Conservation (phyloP, 2,888 invertebrate species). For the Trachelus iudaicus region DNA sequence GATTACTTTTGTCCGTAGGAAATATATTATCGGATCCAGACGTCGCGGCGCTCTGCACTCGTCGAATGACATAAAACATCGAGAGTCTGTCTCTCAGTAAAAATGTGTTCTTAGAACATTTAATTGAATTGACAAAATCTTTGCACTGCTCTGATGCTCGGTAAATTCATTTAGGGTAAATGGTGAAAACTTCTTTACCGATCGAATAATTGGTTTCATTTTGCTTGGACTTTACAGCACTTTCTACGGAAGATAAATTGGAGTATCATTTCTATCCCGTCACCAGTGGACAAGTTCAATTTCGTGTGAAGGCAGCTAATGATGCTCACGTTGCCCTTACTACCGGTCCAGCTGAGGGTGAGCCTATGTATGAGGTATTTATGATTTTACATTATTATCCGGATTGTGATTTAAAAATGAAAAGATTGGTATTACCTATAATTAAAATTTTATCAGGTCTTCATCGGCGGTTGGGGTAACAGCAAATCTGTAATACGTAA, state of each 20-base stretch:
- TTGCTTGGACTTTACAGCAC: constrained; percentile 71
- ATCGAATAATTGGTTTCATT: neutral
- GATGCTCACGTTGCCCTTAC: constrained; percentile 90
- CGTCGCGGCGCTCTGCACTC: constrained; percentile 23
- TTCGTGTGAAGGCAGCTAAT: constrained; percentile 81
- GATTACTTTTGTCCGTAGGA: constrained; percentile 8
- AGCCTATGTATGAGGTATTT: constrained; percentile 83
- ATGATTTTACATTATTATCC: neutral
- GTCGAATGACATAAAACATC: neutral
- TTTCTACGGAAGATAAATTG: constrained; percentile 82
- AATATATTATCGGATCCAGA: constrained; percentile 28
- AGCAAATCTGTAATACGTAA: constrained; percentile 84
- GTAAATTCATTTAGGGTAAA: neutral
- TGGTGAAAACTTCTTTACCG: neutral
- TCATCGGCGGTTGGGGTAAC: constrained; percentile 91
- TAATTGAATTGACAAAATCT: neutral
- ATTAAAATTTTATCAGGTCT: constrained; percentile 68
- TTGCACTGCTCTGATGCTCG: neutral
- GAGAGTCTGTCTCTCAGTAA: neutral
- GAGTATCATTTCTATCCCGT: constrained; percentile 86
- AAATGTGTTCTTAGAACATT: neutral
- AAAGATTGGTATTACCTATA: neutral
- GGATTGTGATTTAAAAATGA: constrained; percentile 5
- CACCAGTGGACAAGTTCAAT: constrained; percentile 76
- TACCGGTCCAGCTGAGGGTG: constrained; percentile 74